Percentiles rank a stretch among this genome's conserved stretches.
Evolutionary conservation across 30 jellyfish, hydroid and myxozoan genomes (phyloP).

Genomic region (Aurelia sp.): DNA sequence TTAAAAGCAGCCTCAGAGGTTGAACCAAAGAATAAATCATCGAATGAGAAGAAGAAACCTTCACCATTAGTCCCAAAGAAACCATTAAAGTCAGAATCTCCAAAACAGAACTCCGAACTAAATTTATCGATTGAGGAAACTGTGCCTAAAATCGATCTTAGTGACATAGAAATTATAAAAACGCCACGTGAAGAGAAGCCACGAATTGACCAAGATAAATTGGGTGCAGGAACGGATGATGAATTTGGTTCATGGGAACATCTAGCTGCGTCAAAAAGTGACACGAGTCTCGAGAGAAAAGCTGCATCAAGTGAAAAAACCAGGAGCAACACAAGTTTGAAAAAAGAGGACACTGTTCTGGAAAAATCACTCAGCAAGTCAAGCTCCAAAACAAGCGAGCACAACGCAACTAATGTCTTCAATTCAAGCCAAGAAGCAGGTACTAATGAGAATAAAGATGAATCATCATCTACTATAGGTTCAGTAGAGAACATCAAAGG

Average conservation of each 20-base stretch:
- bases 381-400: neutral
- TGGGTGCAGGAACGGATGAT: neutral
- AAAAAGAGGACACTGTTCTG: neutral
- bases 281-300: neutral
- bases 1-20: neutral
- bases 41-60: neutral
- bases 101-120: neutral
- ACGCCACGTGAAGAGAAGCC: conserved; percentile 19
- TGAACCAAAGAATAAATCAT: too few relatives aligned
- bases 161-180: conserved; percentile 13
- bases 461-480: neutral
- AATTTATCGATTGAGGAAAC: conserved; percentile 2
- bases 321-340: neutral
- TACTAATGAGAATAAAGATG: neutral
- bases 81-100: neutral
- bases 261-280: conserved; percentile 11
- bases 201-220: neutral
- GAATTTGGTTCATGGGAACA: conserved; percentile 74
- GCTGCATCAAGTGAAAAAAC: neutral
- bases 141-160: conserved; percentile 2
- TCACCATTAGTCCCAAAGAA: neutral
- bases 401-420: neutral
- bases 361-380: neutral
- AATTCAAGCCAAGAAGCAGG: neutral
- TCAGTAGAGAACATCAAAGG: conserved; percentile 7